Evolutionary conservation across 2,888 invertebrate genomes (phyloP), one percentile per base, ranked within the genome.

Genomic region (Bombyx huttoni): DNA sequence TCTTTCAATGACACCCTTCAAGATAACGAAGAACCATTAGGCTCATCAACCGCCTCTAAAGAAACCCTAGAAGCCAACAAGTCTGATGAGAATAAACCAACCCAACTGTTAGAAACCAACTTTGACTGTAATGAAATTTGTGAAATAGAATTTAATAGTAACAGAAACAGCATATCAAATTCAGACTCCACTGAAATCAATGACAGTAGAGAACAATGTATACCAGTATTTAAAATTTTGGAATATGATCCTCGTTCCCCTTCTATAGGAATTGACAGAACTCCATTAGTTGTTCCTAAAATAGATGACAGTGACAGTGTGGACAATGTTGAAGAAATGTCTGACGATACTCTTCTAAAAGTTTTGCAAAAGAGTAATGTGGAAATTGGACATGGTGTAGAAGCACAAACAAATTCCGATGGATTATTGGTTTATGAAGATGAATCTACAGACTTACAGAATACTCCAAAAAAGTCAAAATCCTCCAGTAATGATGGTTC

Each of bases 381-480:
- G 45, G 81, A 84, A 54, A 67, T 80, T 8, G 70, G 75, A 6
- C 73, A 78, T 55, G 64, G 64, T 54, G 56, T 59, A 12, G 75
- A 71, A 54, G 50, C 60, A 63, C 54, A 68, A 56, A 71, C 83
- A 52, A 85, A 81, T 59, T 68, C 81, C 58, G 82, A 90, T 52
- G 89, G 86, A 5, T 72, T 90, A 49, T 70, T 90, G n/a, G 89
- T 91, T 57, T 91, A 91, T 75, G 91, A 91, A 79, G 91, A 91
- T 78, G 80, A 87, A 50, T 56, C 67, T n/a, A 58, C 57, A 53
- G 55, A 61, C 52, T 53, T 73, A 12, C 72, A 66, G 66, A 75
- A 72, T 49, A 81, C 83, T 51, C 81, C 82, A 3, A 81, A 78
- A 57, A 85, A 87, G 64, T 68, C 78, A 0, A 78, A 82, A 69